Percentiles rank a stretch among this genome's conserved stretches.
Evolutionary conservation across 2,113 vertebrate species (phyloP).

Genomic region (Rhipidura dahli): DNA sequence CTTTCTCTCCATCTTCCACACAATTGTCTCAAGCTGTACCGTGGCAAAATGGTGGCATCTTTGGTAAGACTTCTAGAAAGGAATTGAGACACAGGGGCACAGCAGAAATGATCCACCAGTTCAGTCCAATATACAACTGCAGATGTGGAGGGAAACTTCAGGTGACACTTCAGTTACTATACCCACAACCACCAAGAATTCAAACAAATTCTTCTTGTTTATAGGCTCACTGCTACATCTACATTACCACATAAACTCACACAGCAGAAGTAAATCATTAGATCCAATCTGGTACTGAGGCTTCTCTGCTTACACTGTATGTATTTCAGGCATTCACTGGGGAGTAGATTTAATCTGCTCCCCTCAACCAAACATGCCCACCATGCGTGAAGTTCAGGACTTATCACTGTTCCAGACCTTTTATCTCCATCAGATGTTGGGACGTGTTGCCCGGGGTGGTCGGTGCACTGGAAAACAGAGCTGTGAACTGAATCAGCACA

Average conservation of each 20-base stretch:
- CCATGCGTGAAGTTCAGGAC: neutral
- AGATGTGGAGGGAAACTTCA: neutral
- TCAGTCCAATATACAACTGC: neutral
- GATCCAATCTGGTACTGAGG: neutral
- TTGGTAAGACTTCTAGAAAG: neutral
- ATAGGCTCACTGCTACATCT: neutral
- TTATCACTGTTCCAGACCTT: neutral
- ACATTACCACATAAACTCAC: neutral
- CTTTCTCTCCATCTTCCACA: neutral
- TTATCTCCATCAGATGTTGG: neutral
- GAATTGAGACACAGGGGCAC: neutral
- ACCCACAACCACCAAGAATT: neutral
- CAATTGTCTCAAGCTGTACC: rapidly evolving
- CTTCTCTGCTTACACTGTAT: neutral
- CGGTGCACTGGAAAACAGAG: neutral
- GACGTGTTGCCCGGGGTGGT: neutral
- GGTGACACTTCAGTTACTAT: neutral
- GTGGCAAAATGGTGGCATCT: neutral
- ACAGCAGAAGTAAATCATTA: neutral
- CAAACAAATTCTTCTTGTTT: neutral
- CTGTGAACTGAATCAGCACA: neutral
- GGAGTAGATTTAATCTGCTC: neutral
- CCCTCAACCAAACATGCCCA: constrained; percentile 12
- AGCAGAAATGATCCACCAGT: neutral
- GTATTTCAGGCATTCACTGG: neutral